Percentiles rank a stretch among this genome's conserved stretches.
phyloP scores from a whole-genome alignment of 2,888 invertebrate species.

The Drosophila borborema region DNA sequence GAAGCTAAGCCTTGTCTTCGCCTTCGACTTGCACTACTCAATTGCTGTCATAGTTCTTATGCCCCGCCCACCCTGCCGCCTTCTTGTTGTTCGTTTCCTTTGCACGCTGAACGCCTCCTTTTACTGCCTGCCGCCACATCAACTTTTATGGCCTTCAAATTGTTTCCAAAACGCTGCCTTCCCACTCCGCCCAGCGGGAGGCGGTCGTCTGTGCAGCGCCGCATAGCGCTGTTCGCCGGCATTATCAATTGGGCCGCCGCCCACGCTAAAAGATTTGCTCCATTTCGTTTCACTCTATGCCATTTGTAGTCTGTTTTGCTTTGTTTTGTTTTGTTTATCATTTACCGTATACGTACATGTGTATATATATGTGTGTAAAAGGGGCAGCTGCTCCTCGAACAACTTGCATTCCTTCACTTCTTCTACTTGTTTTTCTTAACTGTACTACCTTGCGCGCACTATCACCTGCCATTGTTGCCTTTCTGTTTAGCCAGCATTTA shows the following conservation, averaged over 20 bases:
- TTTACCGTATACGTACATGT: slow-evolving; percentile 11
- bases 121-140: slow-evolving; percentile 73
- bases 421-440: not conserved
- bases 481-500: slow-evolving; percentile 24
- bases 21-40: slow-evolving; percentile 59
- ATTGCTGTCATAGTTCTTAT: slow-evolving; percentile 50
- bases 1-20: slow-evolving; percentile 36
- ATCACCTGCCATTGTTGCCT: slow-evolving; percentile 33
- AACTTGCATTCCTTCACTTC: slow-evolving; percentile 5
- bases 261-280: slow-evolving; percentile 67
- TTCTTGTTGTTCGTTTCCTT: not conserved
- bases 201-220: slow-evolving; percentile 43
- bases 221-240: slow-evolving; percentile 32
- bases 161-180: slow-evolving; percentile 76
- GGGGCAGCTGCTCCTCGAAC: slow-evolving; percentile 29
- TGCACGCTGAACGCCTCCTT: slow-evolving; percentile 39
- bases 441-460: slow-evolving; percentile 8
- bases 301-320: slow-evolving; percentile 46
- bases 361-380: not conserved
- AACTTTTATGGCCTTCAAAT: slow-evolving; percentile 80
- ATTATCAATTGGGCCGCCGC: slow-evolving; percentile 71
- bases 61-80: not conserved
- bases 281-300: slow-evolving; percentile 60
- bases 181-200: not conserved
- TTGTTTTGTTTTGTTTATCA: slow-evolving; percentile 38